A percentile compares a stretch with the other conserved stretches of the same genome.
These are phyloP conservation scores for Diacarnus erythraeanus DNA, from an alignment of 37 sponge, comb jelly and placozoan species.

Conservation along the genomic window DNA sequence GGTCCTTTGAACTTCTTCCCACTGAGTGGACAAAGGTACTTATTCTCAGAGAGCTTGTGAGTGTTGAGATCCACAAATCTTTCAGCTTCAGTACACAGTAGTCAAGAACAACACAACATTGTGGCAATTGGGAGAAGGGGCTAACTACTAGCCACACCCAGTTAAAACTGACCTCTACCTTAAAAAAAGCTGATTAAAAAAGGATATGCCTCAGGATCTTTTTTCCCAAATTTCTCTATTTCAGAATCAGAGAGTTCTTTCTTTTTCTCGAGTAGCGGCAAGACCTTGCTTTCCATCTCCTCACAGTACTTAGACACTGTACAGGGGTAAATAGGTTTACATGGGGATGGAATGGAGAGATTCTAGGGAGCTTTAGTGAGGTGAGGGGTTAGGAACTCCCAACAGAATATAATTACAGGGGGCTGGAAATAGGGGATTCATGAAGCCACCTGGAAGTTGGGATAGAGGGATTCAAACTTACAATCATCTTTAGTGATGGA, in stretches of 20 bases:
- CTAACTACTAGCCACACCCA: not conserved
- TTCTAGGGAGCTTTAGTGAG: no score
- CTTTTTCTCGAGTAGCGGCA: constrained; percentile 43
- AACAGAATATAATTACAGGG: no score
- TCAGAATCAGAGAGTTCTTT: constrained; percentile 56
- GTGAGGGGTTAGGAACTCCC: no score
- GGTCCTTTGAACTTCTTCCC: constrained; percentile 98
- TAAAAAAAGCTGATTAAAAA: not conserved
- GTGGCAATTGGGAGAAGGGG: not conserved
- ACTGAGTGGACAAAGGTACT: constrained; percentile 97
- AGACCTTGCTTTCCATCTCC: constrained; percentile 35
- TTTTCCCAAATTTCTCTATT: constrained; percentile 68
- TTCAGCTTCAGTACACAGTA: constrained; percentile 77
- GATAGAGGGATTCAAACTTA: no score
- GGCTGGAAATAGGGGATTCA: no score
- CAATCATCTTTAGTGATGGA: constrained; percentile 60
- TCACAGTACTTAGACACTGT: constrained; percentile 52
- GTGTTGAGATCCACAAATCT: constrained; percentile 88
- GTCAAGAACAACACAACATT: constrained; percentile 4
- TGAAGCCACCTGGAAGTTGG: no score
- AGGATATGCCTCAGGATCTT: constrained; percentile 81
- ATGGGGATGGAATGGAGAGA: not conserved
- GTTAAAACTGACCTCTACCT: not conserved
- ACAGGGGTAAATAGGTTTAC: not conserved
- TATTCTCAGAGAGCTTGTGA: constrained; percentile 81